Base-by-base conservation (phyloP, 92 coral and sea anemone species). In the Epizoanthus stellaris region DNA sequence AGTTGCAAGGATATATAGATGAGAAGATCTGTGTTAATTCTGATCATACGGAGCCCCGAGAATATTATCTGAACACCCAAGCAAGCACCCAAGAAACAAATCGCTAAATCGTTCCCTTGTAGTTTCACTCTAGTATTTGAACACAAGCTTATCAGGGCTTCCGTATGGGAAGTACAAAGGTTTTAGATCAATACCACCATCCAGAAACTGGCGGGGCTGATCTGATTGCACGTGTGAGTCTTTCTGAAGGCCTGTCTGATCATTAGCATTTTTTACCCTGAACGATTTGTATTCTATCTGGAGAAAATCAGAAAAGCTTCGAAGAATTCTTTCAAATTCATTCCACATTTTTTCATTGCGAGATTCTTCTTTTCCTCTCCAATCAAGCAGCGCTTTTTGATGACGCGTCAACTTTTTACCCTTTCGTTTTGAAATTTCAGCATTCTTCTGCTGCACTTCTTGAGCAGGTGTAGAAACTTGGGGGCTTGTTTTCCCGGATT, bases 311-410 rank as follows among this genome's bases (percentile, higher is more conserved):
- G 95, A 80, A 58, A 94, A 89, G 75, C 92, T 85, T 17, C 80
- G 90, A 85, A 94, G 73, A n/a, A 94, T 77, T 66, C 85, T 89
- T 21, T 94, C 98, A 68, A 94, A 91, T 65, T 94, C 93, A 67
- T 70, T 69, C 98, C 91, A 91, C n/a, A 94, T 82, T 63, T 85
- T 67, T 10, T 43, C 76, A 21, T 70, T 85, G 23, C 79, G 93
- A 8, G 70, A 70, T 4, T 80, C 52, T 10, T 85, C 77, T 36
- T 62, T 89, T 68, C 34, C 66, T 11, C 16, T 19, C 68, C 77
- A 79, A 14, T 63, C 83, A 79, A 39, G 36, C 45, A 62, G 20
- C 0, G 10, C n/a, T 20, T 63, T 79, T 63, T 79, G 83, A 79
- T 79, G 83, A 17, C 21, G 59, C 49, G 83, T 79, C 16, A 79